Evolutionary conservation across 2,113 vertebrate genomes (phyloP).

Genomic region (Mirza zaza): DNA sequence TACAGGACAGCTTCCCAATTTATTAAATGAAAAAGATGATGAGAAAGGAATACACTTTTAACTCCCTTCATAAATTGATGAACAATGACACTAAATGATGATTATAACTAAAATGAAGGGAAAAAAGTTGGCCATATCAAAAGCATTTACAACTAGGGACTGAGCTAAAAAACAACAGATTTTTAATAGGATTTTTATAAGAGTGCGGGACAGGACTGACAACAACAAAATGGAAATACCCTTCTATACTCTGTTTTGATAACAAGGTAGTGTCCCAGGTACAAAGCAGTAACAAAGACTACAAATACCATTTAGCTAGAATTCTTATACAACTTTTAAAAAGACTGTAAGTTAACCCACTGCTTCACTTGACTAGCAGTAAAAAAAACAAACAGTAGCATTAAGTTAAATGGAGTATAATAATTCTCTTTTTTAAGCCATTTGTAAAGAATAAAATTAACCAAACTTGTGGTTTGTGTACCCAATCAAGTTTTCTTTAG

Average conservation of each 20-base stretch:
- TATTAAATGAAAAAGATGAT: neutral
- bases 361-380: no score
- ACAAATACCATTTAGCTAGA: neutral
- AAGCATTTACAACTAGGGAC: slow-evolving; percentile 4
- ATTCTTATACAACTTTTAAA: slow-evolving; percentile 15
- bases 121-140: neutral
- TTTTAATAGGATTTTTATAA: neutral
- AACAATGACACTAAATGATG: neutral
- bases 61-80: neutral
- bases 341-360: neutral
- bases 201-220: neutral
- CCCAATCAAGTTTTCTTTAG: neutral
- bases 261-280: neutral
- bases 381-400: no score
- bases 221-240: neutral
- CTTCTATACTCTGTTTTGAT: neutral
- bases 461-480: neutral
- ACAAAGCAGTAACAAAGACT: slow-evolving; percentile 4
- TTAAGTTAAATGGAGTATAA: neutral
- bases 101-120: neutral
- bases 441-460: neutral
- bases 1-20: neutral
- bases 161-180: neutral
- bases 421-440: neutral
- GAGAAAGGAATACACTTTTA: neutral